A percentile compares a stretch with the other conserved stretches of the same genome.
Evolutionary conservation across 2,113 vertebrate genomes (phyloP).

Genomic region (Pelobates fuscus): DNA sequence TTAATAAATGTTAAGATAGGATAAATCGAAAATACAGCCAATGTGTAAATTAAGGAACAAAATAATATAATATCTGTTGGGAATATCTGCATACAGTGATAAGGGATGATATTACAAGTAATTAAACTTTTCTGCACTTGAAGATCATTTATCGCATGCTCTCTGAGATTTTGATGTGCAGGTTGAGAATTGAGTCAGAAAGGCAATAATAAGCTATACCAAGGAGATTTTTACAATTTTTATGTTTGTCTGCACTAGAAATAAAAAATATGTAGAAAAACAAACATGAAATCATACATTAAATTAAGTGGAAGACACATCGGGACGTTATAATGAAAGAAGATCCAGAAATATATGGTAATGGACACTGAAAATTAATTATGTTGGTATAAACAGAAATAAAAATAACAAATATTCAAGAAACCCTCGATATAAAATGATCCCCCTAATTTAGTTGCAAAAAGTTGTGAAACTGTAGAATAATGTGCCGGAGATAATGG

Average conservation of each 20-base stretch:
- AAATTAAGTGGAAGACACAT: too few species aligned
- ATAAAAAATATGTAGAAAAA: not conserved
- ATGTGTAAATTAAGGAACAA: constrained; percentile 15
- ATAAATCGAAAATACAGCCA: constrained; percentile 5
- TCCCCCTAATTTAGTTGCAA: not conserved
- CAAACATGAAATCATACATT: not conserved
- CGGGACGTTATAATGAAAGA: not conserved
- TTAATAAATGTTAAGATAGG: not conserved
- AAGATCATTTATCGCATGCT: not conserved
- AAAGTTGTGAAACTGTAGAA: not conserved
- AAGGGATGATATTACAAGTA: not conserved
- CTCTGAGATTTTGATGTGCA: not conserved
- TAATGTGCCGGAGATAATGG: not conserved
- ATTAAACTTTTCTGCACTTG: constrained; percentile 6
- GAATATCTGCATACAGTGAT: constrained; percentile 10
- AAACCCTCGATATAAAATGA: not conserved
- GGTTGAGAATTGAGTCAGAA: not conserved
- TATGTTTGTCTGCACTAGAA: not conserved
- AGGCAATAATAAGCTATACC: not conserved
- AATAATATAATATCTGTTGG: constrained; percentile 6
- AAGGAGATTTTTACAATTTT: not conserved
- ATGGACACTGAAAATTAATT: not conserved
- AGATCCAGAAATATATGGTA: not conserved
- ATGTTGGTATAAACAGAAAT: not conserved
- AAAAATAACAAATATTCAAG: not conserved